Evolutionary conservation across 2,113 vertebrate species (phyloP), one percentile per base, ranked within the genome.

Genomic region (Macquaria australasica): DNA sequence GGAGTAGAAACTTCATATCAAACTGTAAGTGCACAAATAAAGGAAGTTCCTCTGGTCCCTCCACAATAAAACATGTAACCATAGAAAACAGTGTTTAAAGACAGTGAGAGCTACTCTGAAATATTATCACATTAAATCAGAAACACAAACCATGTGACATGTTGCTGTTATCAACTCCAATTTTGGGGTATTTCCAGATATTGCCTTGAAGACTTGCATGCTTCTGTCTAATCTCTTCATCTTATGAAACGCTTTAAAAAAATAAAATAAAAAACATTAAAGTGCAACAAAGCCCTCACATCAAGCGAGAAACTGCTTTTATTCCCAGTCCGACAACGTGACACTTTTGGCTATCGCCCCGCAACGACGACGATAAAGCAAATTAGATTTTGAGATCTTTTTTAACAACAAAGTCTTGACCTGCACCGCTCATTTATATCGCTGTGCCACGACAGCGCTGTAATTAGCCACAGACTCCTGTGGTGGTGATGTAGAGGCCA

Each of bases 381-480:
- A 74, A 5, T 79, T 64, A 69, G 53, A 82, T 20, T 45, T 23
- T 5, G 23, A 67, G 70, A 62, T 63, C 20, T 64, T 67, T 66
- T 8, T 60, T 8, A 25, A 74, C 67, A 39, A 21, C 84, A 68
- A 75, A 66, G 75, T 56, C 31, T 41, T 43, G 73, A 84, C 66
- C 74, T 55, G 73, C 66, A 25, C 68, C 20, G 4, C 72, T 81
- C 56, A 5, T 82, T 85, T 0, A 41, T 34, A 56, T 41, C 20
- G 16, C 2, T 31, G 73, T 5, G 45, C 45, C 63, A 3, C 60
- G 63, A 67, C 15, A 2, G 4, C 5, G 45, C 63, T 56, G 74
- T 82, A 86, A 91, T 92, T 82, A 90, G 73, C 86, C 50, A 34
- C 67, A 39, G 77, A 85, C 34, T 69, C 62, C 48, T 6, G 11